Conservation (phyloP, 2,888 invertebrate species). For the Arrhopalites spinosus region DNA sequence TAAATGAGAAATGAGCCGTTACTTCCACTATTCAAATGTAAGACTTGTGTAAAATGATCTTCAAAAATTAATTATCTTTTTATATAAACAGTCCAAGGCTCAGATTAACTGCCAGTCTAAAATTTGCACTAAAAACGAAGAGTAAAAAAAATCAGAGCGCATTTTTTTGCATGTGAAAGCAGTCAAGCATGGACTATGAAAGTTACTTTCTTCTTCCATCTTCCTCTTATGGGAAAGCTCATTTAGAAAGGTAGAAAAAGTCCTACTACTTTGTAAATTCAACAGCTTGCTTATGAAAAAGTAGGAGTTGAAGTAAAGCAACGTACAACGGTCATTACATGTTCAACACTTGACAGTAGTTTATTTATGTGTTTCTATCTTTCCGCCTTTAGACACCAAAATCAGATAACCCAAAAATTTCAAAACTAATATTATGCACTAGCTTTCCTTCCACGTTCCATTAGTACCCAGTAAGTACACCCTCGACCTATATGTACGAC, state of each 20-base stretch:
- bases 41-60: background rate
- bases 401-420: background rate
- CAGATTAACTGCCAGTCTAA: too few relatives aligned
- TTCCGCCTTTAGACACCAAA: slow-evolving; percentile 2
- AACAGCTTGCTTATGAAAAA: background rate
- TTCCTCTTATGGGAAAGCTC: too few relatives aligned
- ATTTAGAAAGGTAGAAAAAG: too few relatives aligned
- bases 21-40: slow-evolving; percentile 8
- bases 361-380: background rate
- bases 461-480: background rate
- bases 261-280: background rate
- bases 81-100: too few relatives aligned
- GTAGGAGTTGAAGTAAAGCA: too few relatives aligned
- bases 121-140: too few relatives aligned
- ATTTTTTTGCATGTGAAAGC: too few relatives aligned
- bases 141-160: too few relatives aligned
- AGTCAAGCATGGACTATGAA: too few relatives aligned
- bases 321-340: background rate
- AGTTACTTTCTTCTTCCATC: too few relatives aligned
- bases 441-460: background rate
- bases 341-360: background rate
- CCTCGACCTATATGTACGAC: background rate
- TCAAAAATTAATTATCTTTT: background rate
- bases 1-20: slow-evolving; percentile 4
- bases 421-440: background rate